A percentile compares a stretch with the other conserved stretches of the same genome.
These are phyloP conservation scores for Protobothrops flavoviridis DNA, from an alignment of 2,113 vertebrate species.

Conservation along the genomic window DNA sequence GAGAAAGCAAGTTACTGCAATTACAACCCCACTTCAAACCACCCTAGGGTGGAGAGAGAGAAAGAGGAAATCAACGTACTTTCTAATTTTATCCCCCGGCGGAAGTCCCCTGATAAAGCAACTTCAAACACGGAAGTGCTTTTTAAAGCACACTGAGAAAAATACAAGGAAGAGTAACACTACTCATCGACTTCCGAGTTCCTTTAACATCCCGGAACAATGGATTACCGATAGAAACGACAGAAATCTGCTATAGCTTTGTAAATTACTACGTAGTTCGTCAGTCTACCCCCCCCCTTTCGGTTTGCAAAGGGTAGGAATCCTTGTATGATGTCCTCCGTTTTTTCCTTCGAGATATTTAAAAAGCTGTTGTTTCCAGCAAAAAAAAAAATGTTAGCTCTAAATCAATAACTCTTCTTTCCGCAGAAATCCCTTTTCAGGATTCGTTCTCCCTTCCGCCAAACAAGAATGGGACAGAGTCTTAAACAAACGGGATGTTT, in stretches of 20 bases:
- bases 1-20: neutral
- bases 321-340: neutral
- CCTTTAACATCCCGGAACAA: neutral
- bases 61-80: no score
- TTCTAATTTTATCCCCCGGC: neutral
- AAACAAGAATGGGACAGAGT: no score
- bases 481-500: neutral
- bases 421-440: neutral
- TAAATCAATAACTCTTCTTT: neutral
- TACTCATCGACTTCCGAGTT: neutral
- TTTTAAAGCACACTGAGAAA: neutral
- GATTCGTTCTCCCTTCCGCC: neutral
- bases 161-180: neutral
- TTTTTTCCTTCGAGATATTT: neutral
- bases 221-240: neutral
- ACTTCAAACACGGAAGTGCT: neutral
- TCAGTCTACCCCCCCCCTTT: neutral
- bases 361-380: neutral
- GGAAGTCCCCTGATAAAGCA: neutral
- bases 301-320: neutral
- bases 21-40: neutral
- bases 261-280: neutral
- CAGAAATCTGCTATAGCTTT: neutral
- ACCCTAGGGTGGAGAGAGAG: neutral
- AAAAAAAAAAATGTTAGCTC: neutral